Base-by-base conservation (phyloP, 2,797 vertebrate genomes). In the Enteromius paludinosus region DNA sequence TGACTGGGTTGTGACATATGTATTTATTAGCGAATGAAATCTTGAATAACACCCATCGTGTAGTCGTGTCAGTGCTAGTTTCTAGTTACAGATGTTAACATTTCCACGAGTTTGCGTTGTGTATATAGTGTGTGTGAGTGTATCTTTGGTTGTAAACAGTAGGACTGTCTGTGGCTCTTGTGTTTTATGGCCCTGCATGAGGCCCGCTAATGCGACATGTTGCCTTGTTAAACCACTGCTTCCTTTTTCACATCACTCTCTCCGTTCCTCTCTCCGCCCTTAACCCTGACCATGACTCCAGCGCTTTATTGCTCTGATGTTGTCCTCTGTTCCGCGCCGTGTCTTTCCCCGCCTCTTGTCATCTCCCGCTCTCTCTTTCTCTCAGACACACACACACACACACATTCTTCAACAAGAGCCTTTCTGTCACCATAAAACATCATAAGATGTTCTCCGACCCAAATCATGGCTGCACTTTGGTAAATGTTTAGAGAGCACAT, bases 221-320 rank as follows among this genome's bases (percentile, higher is more conserved):
- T 79, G 68, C 69, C 83, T 78, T 74, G 74, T 88, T 87, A 86
- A 86, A 86, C 66, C 78, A 52, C 61, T 59, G 68, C 78, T 69
- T 82, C 59, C 69, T 30, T 73, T 82, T 71, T 52, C 71, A 59
- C 47, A 54, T 75, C 78, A 66, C 33, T 64, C 62, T 71, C 70
- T 73, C 35, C 17, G 5, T 43, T 45, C 54, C 56, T 52, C 65
- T 84, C 49, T 62, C 66, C 56, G 78, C 56, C 84, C 82, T 86
- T 85, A 78, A 82, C 81, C 80, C 82, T 65, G 75, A 79, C 86
- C 84, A 43, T 85, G 86, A 86, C 78, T 86, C 71, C 81, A 69
- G 72, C 65, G n/a, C 77, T 88, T 85, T 87, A 81, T 84, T 86
- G 73, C 79, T 41, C 49, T 85, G 64, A 81, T 83, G 81, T 83